Percentiles rank a stretch among this genome's conserved stretches.
Conservation (phyloP, 2,113 vertebrate species). For the Gobiocypris rarus region DNA sequence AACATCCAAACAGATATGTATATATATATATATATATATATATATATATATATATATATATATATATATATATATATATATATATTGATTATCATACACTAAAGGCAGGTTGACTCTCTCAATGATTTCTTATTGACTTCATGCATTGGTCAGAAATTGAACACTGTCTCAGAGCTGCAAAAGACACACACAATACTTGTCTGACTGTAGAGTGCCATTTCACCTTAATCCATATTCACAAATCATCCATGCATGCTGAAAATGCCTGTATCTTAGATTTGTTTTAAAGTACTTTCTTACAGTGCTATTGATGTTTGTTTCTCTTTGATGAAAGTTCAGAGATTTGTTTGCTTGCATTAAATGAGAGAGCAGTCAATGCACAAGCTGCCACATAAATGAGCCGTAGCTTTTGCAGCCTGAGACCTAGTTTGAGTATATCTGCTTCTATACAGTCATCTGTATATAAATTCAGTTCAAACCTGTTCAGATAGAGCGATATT, state of each 20-base stretch:
- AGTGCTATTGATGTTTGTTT: background rate
- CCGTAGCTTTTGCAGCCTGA: conserved; percentile 34
- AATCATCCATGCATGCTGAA: background rate
- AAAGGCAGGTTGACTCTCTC: background rate
- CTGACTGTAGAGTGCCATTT: background rate
- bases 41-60: no score
- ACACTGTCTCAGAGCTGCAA: background rate
- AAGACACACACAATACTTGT: background rate
- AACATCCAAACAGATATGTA: conserved; percentile 24
- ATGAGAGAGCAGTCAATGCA: background rate
- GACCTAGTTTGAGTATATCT: conserved; percentile 43
- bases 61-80: no score
- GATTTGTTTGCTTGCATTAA: background rate
- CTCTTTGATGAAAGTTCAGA: background rate
- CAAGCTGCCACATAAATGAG: background rate
- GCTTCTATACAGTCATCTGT: conserved; percentile 45
- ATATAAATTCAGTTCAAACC: conserved; percentile 63
- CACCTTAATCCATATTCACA: background rate
- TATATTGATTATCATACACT: background rate
- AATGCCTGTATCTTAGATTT: background rate
- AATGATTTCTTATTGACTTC: background rate
- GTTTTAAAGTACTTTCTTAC: conserved; percentile 5
- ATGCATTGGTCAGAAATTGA: background rate
- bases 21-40: no score
- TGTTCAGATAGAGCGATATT: conserved; percentile 70